Conservation (phyloP, 1,140 invertebrate species). For the Lasioglossum albipes region DNA sequence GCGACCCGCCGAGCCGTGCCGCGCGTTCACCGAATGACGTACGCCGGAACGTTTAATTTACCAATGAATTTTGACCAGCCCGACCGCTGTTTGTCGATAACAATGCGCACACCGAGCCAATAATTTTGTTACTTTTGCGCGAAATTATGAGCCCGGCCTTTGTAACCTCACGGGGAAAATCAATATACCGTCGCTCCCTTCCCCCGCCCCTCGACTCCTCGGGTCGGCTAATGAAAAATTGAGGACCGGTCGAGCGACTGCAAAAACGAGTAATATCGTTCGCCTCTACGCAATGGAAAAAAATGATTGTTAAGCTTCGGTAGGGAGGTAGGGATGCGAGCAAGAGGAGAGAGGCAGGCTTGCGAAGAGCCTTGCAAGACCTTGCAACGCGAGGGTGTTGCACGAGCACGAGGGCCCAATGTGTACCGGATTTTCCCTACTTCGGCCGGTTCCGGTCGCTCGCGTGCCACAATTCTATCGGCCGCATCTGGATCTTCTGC, state of each 20-base stretch:
- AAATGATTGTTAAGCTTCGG: not conserved
- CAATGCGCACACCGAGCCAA: not conserved
- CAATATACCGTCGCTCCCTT: not conserved
- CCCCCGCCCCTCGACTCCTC: too few relatives aligned
- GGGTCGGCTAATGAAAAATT: not conserved
- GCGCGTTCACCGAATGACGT: slow-evolving; percentile 38
- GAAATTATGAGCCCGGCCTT: not conserved
- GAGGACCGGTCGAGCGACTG: not conserved
- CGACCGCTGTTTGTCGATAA: slow-evolving; percentile 37
- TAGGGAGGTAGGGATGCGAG: not conserved
- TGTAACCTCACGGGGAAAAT: not conserved
- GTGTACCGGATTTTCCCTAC: slow-evolving; percentile 60
- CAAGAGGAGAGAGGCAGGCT: too few relatives aligned
- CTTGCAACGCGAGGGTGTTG: slow-evolving; percentile 40
- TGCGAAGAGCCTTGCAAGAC: not conserved
- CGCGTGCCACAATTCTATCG: slow-evolving; percentile 63
- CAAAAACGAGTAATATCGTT: not conserved
- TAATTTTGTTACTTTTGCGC: slow-evolving; percentile 28
- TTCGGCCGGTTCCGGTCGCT: slow-evolving; percentile 56
- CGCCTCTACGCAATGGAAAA: not conserved
- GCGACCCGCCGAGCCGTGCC: not conserved
- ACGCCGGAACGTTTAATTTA: slow-evolving; percentile 49
- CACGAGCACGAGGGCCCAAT: slow-evolving; percentile 37
- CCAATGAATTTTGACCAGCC: slow-evolving; percentile 45
- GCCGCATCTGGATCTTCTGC: slow-evolving; percentile 59